These are phyloP conservation scores for Bombus confusus DNA, from an alignment of 1,140 invertebrate species.

Conservation along the genomic window DNA sequence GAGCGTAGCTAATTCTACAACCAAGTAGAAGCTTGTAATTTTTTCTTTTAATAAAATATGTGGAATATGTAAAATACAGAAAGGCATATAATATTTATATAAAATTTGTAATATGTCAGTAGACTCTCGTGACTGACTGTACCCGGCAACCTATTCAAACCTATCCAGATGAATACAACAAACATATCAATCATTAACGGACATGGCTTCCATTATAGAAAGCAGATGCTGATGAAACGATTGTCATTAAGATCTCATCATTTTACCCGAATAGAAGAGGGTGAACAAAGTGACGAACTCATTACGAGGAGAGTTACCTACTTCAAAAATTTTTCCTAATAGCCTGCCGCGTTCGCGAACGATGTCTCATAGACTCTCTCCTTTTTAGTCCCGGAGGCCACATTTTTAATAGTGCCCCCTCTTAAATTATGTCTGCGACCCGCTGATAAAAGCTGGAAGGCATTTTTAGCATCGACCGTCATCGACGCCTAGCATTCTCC, in stretches of 20 bases:
- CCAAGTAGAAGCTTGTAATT: not conserved
- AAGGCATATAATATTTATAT: no score
- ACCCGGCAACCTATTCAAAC: not conserved
- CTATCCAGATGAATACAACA: not conserved
- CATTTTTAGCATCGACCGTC: slow-evolving; percentile 60
- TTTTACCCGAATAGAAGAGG: not conserved
- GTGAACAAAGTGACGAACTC: not conserved
- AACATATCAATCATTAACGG: not conserved
- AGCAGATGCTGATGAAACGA: not conserved
- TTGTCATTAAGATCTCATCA: not conserved
- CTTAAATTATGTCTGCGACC: slow-evolving; percentile 61
- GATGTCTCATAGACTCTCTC: slow-evolving; percentile 33
- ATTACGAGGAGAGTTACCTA: slow-evolving; percentile 20
- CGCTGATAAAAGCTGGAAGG: slow-evolving; percentile 61
- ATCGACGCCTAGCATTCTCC: slow-evolving; percentile 57
- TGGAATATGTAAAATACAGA: no score
- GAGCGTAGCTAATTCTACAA: not conserved
- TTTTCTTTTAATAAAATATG: not conserved
- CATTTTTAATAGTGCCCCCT: slow-evolving; percentile 56
- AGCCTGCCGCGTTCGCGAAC: slow-evolving; percentile 35
- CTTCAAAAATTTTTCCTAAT: slow-evolving; percentile 56
- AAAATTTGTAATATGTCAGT: no score
- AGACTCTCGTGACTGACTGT: not conserved
- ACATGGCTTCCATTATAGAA: not conserved
- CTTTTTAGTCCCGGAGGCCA: slow-evolving; percentile 16